A percentile compares a stretch with the other conserved stretches of the same genome.
phyloP scores from a whole-genome alignment of 64 coral and sea anemone genomes.

The Dendronephthya gigantea region DNA sequence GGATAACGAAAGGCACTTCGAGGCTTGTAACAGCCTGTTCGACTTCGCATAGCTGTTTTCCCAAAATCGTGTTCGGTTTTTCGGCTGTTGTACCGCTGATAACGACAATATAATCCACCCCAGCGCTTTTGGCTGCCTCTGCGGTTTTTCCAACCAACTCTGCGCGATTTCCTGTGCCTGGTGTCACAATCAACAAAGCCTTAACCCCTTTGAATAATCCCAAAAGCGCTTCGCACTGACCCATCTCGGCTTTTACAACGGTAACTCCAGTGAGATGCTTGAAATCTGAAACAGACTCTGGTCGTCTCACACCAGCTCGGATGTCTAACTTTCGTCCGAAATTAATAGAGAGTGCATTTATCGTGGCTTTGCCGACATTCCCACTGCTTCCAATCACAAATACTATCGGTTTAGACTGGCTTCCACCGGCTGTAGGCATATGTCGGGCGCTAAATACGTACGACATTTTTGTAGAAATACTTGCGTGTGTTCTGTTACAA shows the following conservation, averaged over 20 bases:
- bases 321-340: neutral
- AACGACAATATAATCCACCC: neutral
- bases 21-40: neutral
- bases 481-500: too few species aligned
- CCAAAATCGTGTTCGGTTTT: neutral
- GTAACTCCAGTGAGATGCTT: neutral
- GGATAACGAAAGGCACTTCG: neutral
- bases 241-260: neutral
- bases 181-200: neutral
- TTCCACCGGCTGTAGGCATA: neutral
- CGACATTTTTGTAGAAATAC: too few species aligned
- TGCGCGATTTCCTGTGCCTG: neutral
- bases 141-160: neutral
- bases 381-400: neutral
- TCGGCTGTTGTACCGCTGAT: neutral
- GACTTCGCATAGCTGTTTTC: neutral
- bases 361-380: neutral
- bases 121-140: neutral
- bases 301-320: neutral
- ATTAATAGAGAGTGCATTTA: neutral
- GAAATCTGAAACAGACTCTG: neutral
- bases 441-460: too few species aligned
- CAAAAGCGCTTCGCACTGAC: neutral
- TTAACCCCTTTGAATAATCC: neutral
- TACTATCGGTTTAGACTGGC: neutral